Base-by-base conservation (phyloP, 1,140 invertebrate genomes). In the Rhopalosiphum maidis region DNA sequence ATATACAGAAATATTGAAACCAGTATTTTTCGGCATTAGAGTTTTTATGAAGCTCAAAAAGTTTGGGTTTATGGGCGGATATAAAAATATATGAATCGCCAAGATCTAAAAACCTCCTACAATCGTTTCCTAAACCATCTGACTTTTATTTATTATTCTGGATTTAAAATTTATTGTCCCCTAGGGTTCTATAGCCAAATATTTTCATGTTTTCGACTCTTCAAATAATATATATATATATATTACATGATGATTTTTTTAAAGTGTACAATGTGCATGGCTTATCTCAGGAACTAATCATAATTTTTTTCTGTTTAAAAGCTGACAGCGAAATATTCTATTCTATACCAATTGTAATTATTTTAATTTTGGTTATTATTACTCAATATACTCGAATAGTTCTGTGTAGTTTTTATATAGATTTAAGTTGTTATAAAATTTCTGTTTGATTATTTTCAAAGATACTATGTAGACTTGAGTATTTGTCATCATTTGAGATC, bases 101-200 rank as follows among this genome's bases (percentile, higher is more conserved):
- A 83, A 83, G 77, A 77, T 92, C 90, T 83, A 82, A 83, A 91
- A 82, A 83, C 43, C 68, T 90, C 25, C 89, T 90, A 60, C 89
- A 90, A 90, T 43, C 89, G 54, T 92, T 55, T 83, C 43, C 46
- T 48, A 83, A 92, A 51, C 68, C 90, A 43, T 91, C 68, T 46
- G 21, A 37, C n/a, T 83, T 92, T 92, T 92, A 92, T 92, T 92
- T 92, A 92, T 92, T 92, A 83, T 92, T 92, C 68, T 30, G n/a
- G n/a, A 48, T 92, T 92, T 92, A 25, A 83, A 83, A 92, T 92
- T 92, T 92, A 92, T 83, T 55, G 90, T 92, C 90, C 90, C 60
- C n/a, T 41, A 15, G 46, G 48, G 90, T 90, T 90, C 37, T 35
- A 90, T 68, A 90, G 37, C 23, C 11, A 43, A 90, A 90, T 90